Conservation (phyloP, 2,888 invertebrate genomes). For the Phortica magna region DNA sequence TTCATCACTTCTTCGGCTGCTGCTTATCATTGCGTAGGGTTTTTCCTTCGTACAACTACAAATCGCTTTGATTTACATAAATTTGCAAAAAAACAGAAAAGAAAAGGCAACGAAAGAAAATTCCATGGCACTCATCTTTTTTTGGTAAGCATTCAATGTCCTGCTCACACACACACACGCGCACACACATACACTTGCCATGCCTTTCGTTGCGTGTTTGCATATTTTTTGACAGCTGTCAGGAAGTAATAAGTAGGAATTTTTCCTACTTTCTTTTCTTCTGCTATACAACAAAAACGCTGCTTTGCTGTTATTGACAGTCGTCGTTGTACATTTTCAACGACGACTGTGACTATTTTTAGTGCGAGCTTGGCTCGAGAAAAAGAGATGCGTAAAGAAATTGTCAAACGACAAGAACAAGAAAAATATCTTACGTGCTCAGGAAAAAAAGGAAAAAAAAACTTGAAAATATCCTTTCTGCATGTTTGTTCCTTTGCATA, state of each 20-base stretch:
- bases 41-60: slow-evolving; percentile 47
- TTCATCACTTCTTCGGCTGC: slow-evolving; percentile 41
- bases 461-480: not conserved
- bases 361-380: no score
- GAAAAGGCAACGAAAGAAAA: not conserved
- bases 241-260: slow-evolving; percentile 73
- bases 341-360: not conserved
- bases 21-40: slow-evolving; percentile 23
- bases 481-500: slow-evolving; percentile 25
- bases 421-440: not conserved
- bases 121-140: slow-evolving; percentile 5
- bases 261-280: slow-evolving; percentile 47
- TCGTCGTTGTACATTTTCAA: not conserved
- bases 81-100: slow-evolving; percentile 53
- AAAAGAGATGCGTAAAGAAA: not conserved
- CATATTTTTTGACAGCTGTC: slow-evolving; percentile 76
- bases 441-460: not conserved
- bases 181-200: not conserved
- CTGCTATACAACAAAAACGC: slow-evolving; percentile 2
- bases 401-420: slow-evolving; percentile 1
- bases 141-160: no score
- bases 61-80: slow-evolving; percentile 72
- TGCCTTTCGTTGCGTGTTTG: slow-evolving; percentile 56
- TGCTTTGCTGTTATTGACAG: slow-evolving; percentile 23
- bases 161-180: no score